Conservation (phyloP, 2,888 invertebrate species). For the Nesidiocoris tenuis region DNA sequence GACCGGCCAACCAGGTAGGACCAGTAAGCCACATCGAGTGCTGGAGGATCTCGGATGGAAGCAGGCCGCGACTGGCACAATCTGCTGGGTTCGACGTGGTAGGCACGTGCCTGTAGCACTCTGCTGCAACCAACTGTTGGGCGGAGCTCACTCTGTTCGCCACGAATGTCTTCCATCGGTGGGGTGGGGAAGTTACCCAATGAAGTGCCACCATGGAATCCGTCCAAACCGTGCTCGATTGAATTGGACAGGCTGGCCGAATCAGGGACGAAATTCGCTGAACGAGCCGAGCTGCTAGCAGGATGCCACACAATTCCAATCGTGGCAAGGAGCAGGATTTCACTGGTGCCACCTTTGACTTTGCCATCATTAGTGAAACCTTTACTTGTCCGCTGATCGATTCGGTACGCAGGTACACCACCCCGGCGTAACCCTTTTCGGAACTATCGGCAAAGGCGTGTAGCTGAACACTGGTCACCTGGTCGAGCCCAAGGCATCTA, state of each 20-base stretch:
- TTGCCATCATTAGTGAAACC: slow-evolving; percentile 25
- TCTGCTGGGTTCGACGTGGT: slow-evolving; percentile 24
- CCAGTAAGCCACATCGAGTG: neutral
- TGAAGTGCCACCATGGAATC: slow-evolving; percentile 16
- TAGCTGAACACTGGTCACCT: neutral
- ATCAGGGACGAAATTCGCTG: neutral
- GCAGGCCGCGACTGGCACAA: slow-evolving; percentile 19
- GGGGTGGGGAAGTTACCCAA: slow-evolving; percentile 9
- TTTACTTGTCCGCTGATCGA: neutral
- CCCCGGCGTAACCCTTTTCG: slow-evolving; percentile 38
- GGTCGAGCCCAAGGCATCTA: neutral
- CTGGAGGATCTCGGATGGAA: neutral
- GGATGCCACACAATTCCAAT: slow-evolving; percentile 44
- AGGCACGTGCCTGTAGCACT: slow-evolving; percentile 14
- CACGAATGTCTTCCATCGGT: slow-evolving; percentile 27
- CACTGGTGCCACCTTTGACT: slow-evolving; percentile 45
- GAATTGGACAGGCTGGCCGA: neutral
- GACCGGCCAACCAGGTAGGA: neutral
- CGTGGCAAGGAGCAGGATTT: slow-evolving; percentile 44
- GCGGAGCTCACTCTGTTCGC: slow-evolving; percentile 12
- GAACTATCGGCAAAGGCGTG: slow-evolving; percentile 46
- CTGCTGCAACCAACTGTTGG: neutral
- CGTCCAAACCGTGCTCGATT: neutral
- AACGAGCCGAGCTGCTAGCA: slow-evolving; percentile 30
- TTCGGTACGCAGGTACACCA: slow-evolving; percentile 32